Evolutionary conservation across 2,888 invertebrate genomes (phyloP).

Genomic region (Eulithis prunata): DNA sequence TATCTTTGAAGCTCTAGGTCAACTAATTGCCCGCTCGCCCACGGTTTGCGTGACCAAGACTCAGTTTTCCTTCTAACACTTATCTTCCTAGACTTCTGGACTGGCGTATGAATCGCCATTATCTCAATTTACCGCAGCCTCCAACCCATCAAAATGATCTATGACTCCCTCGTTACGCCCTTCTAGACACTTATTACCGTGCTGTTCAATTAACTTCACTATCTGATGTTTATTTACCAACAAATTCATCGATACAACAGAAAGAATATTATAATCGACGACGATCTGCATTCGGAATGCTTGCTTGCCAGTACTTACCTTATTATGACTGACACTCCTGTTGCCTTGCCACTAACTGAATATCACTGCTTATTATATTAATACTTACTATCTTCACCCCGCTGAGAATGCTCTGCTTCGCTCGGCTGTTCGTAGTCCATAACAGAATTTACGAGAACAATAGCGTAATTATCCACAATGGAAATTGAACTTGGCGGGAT

Average conservation of each 20-base stretch:
- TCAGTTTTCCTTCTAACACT: conserved; percentile 58
- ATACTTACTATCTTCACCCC: conserved; percentile 66
- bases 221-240: conserved; percentile 21
- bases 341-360: conserved; percentile 83
- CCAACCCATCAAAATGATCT: conserved; percentile 40
- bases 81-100: conserved; percentile 57
- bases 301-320: conserved; percentile 72
- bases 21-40: conserved; percentile 70
- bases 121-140: conserved; percentile 53
- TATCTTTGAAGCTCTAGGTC: conserved; percentile 25
- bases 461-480: conserved; percentile 42
- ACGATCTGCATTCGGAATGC: conserved; percentile 62
- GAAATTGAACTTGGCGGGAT: conserved; percentile 68
- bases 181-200: conserved; percentile 46
- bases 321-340: conserved; percentile 71
- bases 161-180: conserved; percentile 43
- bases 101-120: conserved; percentile 61
- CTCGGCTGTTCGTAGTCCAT: conserved; percentile 67
- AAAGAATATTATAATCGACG: conserved; percentile 41
- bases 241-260: conserved; percentile 35
- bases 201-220: conserved; percentile 29
- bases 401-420: conserved; percentile 84
- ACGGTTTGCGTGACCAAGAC: conserved; percentile 59
- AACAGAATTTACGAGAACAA: conserved; percentile 48
- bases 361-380: conserved; percentile 77